Conservation (phyloP, 2,113 vertebrate genomes). For the Cyanoramphus novaezelandiae region DNA sequence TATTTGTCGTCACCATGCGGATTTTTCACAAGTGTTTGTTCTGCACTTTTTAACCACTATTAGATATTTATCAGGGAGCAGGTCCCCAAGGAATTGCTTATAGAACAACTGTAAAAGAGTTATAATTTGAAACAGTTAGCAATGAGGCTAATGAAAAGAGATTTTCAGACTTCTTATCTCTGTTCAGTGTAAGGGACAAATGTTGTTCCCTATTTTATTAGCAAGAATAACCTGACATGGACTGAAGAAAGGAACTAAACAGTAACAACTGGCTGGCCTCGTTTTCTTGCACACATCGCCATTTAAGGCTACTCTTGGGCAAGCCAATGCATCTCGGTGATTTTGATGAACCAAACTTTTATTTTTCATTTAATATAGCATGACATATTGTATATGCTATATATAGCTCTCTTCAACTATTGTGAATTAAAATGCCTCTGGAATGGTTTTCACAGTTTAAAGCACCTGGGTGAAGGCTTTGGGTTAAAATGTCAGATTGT, state of each 20-base stretch:
- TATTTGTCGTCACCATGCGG: neutral
- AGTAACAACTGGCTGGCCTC: neutral
- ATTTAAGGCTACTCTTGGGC: neutral
- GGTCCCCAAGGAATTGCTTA: neutral
- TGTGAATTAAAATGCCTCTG: neutral
- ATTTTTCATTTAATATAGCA: neutral
- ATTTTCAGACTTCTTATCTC: constrained; percentile 3
- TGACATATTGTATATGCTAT: neutral
- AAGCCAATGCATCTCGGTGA: neutral
- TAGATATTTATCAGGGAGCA: neutral
- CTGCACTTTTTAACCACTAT: neutral
- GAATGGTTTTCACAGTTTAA: neutral
- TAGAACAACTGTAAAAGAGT: neutral
- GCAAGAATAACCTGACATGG: neutral
- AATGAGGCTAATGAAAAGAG: neutral
- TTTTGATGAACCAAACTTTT: neutral
- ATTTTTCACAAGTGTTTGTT: neutral
- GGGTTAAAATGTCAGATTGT: neutral
- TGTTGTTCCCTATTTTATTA: neutral
- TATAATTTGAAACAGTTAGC: constrained; percentile 18
- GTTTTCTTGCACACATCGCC: neutral
- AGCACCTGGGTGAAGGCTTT: neutral
- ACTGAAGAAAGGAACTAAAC: neutral
- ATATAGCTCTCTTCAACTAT: neutral
- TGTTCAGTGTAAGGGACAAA: neutral